Evolutionary conservation across 2,113 vertebrate genomes (phyloP).

Genomic region (Tauraco erythrolophus): DNA sequence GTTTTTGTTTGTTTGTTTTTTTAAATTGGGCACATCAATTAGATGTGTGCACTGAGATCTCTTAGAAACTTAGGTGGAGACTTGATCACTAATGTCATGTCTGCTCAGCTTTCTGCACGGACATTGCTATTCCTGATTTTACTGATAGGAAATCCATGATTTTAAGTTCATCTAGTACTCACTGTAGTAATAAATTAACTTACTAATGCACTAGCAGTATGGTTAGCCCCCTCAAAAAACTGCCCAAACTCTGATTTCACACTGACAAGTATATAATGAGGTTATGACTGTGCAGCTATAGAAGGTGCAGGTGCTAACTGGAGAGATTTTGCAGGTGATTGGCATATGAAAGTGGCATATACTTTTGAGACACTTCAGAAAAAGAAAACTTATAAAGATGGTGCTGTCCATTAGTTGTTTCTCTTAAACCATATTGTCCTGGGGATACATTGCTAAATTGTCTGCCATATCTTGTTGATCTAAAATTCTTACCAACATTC

Average conservation of each 20-base stretch:
- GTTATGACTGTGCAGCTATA: background rate
- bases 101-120: background rate
- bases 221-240: background rate
- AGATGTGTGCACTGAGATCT: background rate
- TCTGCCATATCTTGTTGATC: background rate
- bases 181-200: background rate
- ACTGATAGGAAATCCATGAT: background rate
- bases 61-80: background rate
- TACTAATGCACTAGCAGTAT: background rate
- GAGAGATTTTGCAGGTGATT: background rate
- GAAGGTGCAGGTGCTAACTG: background rate
- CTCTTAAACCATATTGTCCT: background rate
- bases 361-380: background rate
- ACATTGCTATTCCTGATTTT: background rate
- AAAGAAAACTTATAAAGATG: background rate
- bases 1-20: no score
- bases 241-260: background rate
- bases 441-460: background rate
- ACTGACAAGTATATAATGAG: background rate
- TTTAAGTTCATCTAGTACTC: background rate
- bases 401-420: background rate
- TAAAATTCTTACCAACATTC: background rate
- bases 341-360: background rate
- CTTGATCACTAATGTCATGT: background rate
- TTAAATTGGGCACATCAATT: background rate